Evolutionary conservation across 2,113 vertebrate genomes (phyloP).

Genomic region (Fregetta grallaria): DNA sequence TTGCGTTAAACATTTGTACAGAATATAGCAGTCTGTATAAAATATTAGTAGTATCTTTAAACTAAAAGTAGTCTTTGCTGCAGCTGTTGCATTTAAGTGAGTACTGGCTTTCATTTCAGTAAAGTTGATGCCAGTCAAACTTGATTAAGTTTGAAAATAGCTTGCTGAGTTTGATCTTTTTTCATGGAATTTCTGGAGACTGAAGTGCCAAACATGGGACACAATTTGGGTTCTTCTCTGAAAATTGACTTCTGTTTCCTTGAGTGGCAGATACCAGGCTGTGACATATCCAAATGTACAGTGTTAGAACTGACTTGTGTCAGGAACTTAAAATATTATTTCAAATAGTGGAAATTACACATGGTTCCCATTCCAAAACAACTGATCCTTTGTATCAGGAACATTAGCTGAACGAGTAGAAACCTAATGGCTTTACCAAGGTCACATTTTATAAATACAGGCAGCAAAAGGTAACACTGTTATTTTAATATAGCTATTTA

Average conservation of each 20-base stretch:
- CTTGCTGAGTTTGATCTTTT: not conserved
- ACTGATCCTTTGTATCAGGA: not conserved
- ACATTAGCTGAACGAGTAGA: not conserved
- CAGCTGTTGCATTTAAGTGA: not conserved
- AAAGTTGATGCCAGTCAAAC: not conserved
- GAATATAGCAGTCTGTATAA: not conserved
- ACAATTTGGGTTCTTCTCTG: not conserved
- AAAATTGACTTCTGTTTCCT: not conserved
- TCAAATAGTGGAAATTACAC: not conserved
- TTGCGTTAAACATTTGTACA: not conserved
- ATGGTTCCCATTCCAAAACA: not conserved
- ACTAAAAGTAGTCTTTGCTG: not conserved
- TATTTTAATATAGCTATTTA: not conserved
- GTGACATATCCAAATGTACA: not conserved
- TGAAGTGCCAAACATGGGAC: not conserved
- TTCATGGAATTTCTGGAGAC: not conserved
- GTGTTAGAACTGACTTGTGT: not conserved
- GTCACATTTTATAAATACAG: not conserved
- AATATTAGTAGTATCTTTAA: not conserved
- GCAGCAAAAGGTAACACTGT: not conserved
- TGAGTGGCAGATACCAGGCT: not conserved
- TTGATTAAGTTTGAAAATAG: not conserved
- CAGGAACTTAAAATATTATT: not conserved
- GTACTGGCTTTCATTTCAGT: not conserved
- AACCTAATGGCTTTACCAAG: not conserved